phyloP scores from a whole-genome alignment of 2,113 vertebrate species.

The Elgaria multicarinata region DNA sequence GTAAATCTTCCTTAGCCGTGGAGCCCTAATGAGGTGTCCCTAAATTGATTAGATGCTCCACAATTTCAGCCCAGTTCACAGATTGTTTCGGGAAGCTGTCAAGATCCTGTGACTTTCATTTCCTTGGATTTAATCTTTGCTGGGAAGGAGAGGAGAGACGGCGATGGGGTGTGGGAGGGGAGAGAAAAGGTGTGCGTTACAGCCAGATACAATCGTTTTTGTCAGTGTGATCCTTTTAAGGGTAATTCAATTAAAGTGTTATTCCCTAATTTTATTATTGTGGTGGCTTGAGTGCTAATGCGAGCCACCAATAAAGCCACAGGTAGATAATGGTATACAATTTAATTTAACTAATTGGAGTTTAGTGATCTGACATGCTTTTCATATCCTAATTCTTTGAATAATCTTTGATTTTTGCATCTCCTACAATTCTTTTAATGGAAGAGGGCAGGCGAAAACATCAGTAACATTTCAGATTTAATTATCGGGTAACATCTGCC shows the following conservation, averaged over 20 bases:
- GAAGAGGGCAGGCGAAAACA: slow-evolving; percentile 87
- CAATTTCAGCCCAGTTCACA: slow-evolving; percentile 81
- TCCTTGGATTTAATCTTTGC: slow-evolving; percentile 94
- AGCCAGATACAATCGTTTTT: slow-evolving; percentile 94
- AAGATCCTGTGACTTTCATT: slow-evolving; percentile 88
- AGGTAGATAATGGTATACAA: slow-evolving; percentile 91
- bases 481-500: slow-evolving; percentile 88
- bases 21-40: slow-evolving; percentile 83
- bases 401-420: slow-evolving; percentile 90
- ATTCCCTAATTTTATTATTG: slow-evolving; percentile 98
- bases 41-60: slow-evolving; percentile 90
- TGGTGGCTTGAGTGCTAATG: slow-evolving; percentile 82
- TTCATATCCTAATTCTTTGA: slow-evolving; percentile 95
- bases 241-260: slow-evolving; percentile 98
- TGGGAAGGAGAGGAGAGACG: slow-evolving; percentile 52
- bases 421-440: slow-evolving; percentile 88
- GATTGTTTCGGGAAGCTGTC: slow-evolving; percentile 91
- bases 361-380: slow-evolving; percentile 92
- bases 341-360: slow-evolving; percentile 99
- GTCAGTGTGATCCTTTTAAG: slow-evolving; percentile 98
- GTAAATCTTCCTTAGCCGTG: slow-evolving; percentile 80
- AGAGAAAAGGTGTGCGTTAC: slow-evolving; percentile 84
- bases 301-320: slow-evolving; percentile 85
- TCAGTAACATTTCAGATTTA: slow-evolving; percentile 80
- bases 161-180: too few relatives aligned